phyloP scores from a whole-genome alignment of 2,797 vertebrate species.

The Varecia variegata region DNA sequence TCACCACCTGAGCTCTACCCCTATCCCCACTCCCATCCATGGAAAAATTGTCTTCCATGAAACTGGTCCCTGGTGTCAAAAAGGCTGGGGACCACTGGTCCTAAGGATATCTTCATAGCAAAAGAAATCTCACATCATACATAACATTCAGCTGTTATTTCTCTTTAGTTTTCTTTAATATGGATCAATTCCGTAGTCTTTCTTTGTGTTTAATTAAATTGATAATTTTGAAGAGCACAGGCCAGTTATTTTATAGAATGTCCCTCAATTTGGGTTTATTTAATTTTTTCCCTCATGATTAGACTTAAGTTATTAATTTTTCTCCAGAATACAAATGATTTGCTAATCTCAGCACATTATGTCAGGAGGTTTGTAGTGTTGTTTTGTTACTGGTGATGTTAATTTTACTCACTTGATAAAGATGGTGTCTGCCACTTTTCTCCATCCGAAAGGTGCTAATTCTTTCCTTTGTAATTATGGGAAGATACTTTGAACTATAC shows the following conservation, averaged over 20 bases:
- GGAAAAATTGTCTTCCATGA: no score
- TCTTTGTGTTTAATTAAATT: background rate
- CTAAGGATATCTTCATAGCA: background rate
- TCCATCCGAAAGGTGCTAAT: background rate
- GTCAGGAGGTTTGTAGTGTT: background rate
- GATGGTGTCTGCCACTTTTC: background rate
- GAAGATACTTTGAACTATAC: background rate
- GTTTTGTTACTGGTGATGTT: background rate
- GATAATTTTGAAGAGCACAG: background rate
- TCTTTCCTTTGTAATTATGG: background rate
- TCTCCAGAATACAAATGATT: background rate
- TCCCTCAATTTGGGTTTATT: background rate
- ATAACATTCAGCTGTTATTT: background rate
- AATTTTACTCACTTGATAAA: background rate
- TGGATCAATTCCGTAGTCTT: background rate
- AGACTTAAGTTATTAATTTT: background rate
- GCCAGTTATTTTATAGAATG: background rate
- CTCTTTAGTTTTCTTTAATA: slow-evolving; percentile 8
- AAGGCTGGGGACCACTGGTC: no score
- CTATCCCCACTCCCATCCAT: no score
- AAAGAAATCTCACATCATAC: background rate
- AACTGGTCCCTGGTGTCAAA: no score
- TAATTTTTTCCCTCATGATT: background rate
- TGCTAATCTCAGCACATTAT: background rate
- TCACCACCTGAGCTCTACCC: no score